Evolutionary conservation across 1,140 invertebrate genomes (phyloP).

Genomic region (Macrocentrus cingulum): DNA sequence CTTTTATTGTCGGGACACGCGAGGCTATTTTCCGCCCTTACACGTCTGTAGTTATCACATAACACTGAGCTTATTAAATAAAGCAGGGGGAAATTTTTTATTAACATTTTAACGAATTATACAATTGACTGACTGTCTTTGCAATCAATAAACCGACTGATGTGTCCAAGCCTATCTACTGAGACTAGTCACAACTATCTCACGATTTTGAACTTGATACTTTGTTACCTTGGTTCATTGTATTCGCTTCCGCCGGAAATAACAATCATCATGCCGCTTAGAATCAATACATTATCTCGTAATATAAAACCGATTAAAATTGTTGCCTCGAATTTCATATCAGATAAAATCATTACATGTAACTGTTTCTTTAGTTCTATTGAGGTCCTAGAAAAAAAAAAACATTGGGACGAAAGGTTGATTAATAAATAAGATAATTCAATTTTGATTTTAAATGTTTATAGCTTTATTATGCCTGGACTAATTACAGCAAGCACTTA

Average conservation of each 20-base stretch:
- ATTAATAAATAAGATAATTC: no score
- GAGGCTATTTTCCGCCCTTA: constrained; percentile 25
- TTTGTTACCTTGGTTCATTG: constrained; percentile 27
- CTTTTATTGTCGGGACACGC: constrained; percentile 34
- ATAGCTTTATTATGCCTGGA: no score
- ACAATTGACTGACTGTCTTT: constrained; percentile 2
- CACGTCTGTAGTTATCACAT: constrained; percentile 16
- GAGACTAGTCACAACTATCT: neutral
- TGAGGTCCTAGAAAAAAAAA: no score
- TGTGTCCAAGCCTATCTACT: neutral
- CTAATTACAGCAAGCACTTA: no score
- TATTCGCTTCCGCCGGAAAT: constrained; percentile 29
- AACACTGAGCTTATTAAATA: neutral
- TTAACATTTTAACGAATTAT: constrained; percentile 17
- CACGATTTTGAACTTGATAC: constrained; percentile 20
- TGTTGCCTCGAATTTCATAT: neutral
- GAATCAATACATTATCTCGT: constrained; percentile 23
- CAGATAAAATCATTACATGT: no score
- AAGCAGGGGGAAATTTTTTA: constrained; percentile 4
- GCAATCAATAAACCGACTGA: neutral
- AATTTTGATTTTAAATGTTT: no score
- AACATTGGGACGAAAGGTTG: no score
- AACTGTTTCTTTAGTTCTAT: no score
- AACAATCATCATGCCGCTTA: constrained; percentile 19
- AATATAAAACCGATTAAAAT: constrained; percentile 6